Evolutionary conservation across 2,797 vertebrate species (phyloP).

Genomic region (Phataginus tetradactyla): DNA sequence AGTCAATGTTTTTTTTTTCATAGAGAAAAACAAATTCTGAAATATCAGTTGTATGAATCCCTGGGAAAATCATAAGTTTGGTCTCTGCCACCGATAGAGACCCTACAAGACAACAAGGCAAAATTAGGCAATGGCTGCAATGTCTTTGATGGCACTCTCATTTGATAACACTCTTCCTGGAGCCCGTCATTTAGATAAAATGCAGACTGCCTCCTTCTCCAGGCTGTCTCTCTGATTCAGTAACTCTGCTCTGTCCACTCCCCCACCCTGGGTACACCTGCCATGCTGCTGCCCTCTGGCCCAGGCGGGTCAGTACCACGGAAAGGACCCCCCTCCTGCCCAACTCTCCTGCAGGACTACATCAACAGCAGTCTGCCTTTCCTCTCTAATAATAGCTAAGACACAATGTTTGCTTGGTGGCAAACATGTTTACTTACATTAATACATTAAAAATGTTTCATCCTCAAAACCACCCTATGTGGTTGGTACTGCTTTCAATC

Average conservation of each 20-base stretch:
- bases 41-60: conserved; percentile 39
- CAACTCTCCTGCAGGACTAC: neutral
- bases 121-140: neutral
- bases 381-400: neutral
- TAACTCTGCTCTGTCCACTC: neutral
- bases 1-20: conserved; percentile 61
- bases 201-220: neutral
- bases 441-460: neutral
- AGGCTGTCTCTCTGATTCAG: neutral
- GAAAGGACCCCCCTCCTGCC: neutral
- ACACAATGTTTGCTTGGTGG: neutral
- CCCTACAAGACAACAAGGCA: neutral
- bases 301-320: neutral
- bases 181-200: neutral
- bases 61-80: conserved; percentile 53
- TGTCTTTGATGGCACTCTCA: neutral
- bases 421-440: neutral
- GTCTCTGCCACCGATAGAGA: neutral
- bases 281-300: neutral
- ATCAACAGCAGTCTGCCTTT: accelerated
- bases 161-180: neutral
- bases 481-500: neutral
- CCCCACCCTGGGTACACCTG: neutral
- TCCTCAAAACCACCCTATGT: neutral
- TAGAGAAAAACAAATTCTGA: conserved; percentile 74